Evolutionary conservation across 1,140 invertebrate species (phyloP).

Genomic region (Chymomyza costata): DNA sequence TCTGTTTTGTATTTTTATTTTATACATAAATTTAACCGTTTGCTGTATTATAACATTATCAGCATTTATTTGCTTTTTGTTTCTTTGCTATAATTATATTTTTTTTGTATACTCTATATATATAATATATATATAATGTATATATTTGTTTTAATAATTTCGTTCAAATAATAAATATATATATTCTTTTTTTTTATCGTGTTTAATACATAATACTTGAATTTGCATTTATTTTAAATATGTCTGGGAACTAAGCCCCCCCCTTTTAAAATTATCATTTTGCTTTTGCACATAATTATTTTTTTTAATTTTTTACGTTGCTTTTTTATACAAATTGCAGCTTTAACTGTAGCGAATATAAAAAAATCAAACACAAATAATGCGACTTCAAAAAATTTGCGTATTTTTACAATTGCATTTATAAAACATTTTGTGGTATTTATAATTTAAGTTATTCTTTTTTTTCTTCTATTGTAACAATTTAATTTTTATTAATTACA

Average conservation of each 20-base stretch:
- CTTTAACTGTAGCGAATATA: not conserved
- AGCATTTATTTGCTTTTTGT: constrained; percentile 14
- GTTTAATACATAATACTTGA: constrained; percentile 45
- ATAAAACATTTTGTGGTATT: constrained; percentile 22
- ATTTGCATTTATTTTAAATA: constrained; percentile 39
- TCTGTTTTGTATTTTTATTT: constrained; percentile 31
- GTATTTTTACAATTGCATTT: constrained; percentile 35
- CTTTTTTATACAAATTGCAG: constrained; percentile 20
- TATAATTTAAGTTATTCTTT: not conserved
- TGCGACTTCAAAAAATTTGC: constrained; percentile 43
- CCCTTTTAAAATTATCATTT: constrained; percentile 2
- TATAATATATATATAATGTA: constrained; percentile 21
- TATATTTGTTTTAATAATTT: constrained; percentile 12
- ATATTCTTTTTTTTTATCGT: constrained; percentile 18
- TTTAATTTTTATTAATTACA: constrained; percentile 32
- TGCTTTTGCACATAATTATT: constrained; percentile 4
- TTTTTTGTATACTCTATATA: constrained; percentile 13
- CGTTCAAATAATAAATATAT: constrained; percentile 15
- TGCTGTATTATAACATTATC: constrained; percentile 35
- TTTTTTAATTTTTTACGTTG: constrained; percentile 19
- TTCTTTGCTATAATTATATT: constrained; percentile 16
- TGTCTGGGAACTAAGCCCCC: constrained; percentile 2
- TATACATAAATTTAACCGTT: constrained; percentile 46
- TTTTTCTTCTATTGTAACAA: constrained; percentile 43
- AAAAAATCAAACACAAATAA: constrained; percentile 15